phyloP scores from a whole-genome alignment of 2,888 invertebrate species.

The Scaeva pyrastri region DNA sequence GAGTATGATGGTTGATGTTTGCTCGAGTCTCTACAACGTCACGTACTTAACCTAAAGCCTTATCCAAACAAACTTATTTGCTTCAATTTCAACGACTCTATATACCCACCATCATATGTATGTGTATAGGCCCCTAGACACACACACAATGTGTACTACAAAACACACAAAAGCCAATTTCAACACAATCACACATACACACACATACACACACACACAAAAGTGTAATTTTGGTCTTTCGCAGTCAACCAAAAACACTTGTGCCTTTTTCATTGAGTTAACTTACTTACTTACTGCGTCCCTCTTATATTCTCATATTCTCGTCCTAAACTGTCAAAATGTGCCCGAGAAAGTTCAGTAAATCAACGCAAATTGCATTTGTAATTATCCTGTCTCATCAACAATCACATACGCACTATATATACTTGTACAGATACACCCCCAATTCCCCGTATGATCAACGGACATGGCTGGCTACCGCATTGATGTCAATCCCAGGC shows the following conservation, averaged over 20 bases:
- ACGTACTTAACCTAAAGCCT: constrained; percentile 1
- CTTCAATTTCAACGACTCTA: constrained; percentile 15
- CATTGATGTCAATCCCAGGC: constrained; percentile 55
- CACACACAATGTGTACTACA: neutral
- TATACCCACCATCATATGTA: neutral
- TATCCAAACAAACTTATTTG: constrained; percentile 20
- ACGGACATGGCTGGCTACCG: constrained; percentile 37
- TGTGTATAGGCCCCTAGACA: neutral
- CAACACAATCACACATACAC: neutral
- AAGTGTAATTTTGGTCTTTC: constrained; percentile 31
- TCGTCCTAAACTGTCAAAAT: constrained; percentile 17
- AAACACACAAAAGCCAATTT: constrained; percentile 1
- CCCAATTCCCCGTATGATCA: constrained; percentile 20
- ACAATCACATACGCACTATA: constrained; percentile 55
- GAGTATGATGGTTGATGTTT: neutral
- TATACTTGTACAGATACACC: too few relatives aligned
- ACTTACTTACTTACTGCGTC: constrained; percentile 18
- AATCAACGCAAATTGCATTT: constrained; percentile 71
- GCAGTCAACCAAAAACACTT: constrained; percentile 24
- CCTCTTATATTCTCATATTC: neutral
- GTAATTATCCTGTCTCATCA: constrained; percentile 64
- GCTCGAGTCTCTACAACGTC: neutral
- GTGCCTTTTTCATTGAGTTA: constrained; percentile 42
- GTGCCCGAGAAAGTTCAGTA: constrained; percentile 51
- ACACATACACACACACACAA: neutral